phyloP scores from a whole-genome alignment of 2,888 invertebrate species.

The Andrena marginata region DNA sequence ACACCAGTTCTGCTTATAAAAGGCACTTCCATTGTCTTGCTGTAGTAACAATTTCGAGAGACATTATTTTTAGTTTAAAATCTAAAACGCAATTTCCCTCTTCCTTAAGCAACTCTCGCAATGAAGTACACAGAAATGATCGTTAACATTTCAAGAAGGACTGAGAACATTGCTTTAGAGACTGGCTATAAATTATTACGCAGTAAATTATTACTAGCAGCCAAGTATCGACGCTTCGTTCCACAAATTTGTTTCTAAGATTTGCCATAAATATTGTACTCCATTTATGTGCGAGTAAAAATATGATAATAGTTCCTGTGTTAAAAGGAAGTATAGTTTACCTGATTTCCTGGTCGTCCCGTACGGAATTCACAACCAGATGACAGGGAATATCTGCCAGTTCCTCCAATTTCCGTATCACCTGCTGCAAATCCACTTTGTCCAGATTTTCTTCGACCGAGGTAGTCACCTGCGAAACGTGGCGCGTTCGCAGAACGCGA shows the following conservation, averaged over 20 bases:
- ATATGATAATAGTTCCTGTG: background rate
- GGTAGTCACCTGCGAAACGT: slow-evolving; percentile 65
- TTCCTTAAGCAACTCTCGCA: background rate
- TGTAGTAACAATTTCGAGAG: background rate
- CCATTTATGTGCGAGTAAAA: background rate
- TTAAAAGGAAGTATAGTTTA: slow-evolving; percentile 51
- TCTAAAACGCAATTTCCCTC: background rate
- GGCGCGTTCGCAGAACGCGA: background rate
- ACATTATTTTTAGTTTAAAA: slow-evolving; percentile 3
- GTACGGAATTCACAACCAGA: slow-evolving; percentile 62
- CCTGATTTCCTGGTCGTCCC: slow-evolving; percentile 57
- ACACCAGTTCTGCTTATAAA: slow-evolving; percentile 10
- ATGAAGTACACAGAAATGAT: background rate
- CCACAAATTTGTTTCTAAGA: no score
- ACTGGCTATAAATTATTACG: no score
- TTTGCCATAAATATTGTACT: no score
- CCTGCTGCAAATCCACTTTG: slow-evolving; percentile 71
- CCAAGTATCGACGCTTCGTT: no score
- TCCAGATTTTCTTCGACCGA: slow-evolving; percentile 51
- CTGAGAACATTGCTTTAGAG: no score
- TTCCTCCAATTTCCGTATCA: slow-evolving; percentile 69
- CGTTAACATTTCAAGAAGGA: background rate
- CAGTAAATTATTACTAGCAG: no score
- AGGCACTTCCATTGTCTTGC: slow-evolving; percentile 1
- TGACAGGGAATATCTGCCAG: slow-evolving; percentile 74